Evolutionary conservation across 2,888 invertebrate genomes (phyloP), one percentile per base, ranked within the genome.

Genomic region (Diaphora mendica): DNA sequence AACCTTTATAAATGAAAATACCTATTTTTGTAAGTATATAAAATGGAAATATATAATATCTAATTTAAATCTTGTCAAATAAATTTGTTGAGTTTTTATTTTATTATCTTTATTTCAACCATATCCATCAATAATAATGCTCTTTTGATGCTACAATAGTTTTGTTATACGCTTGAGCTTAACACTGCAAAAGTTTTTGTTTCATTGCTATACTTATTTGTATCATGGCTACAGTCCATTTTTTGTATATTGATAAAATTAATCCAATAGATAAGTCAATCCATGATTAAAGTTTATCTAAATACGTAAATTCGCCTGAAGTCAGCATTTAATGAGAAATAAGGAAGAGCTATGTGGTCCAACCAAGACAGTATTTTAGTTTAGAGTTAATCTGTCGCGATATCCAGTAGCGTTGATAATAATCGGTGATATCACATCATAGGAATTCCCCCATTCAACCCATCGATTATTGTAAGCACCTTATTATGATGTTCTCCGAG

Each of bases 21-120:
- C n/a, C 80, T 86, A 86, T 86, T 86, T 86, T 86, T 85, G 75
- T 76, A 85, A 77, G 77, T 80, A 82, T 76, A 74, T 73, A 65
- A 79, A 55, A 75, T 66, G 35, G 35, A 72, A 74, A 76, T 35
- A 70, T 62, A 59, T 62, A 70, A 62, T 26, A 62, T 11, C 30
- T 51, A 66, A 51, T 62, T 71, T 72, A 74, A 73, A 76, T 78
- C 77, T 82, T 79, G 76, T 77, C 78, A 79, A 84, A 82, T 82
- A 81, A 83, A 83, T 11, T 78, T 83, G 82, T 85, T 85, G 76
- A 75, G 51, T 76, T 81, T 82, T 65, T 64, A 13, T 65, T 65
- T 64, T 70, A 59, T 68, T 64, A 13, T 33, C 11, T 82, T 75
- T 77, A 55, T 72, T 68, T 13, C 44, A 44, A 33, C 26, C 17